phyloP scores from a whole-genome alignment of 23 tunicate genomes.

The Trididemnum miniatum region DNA sequence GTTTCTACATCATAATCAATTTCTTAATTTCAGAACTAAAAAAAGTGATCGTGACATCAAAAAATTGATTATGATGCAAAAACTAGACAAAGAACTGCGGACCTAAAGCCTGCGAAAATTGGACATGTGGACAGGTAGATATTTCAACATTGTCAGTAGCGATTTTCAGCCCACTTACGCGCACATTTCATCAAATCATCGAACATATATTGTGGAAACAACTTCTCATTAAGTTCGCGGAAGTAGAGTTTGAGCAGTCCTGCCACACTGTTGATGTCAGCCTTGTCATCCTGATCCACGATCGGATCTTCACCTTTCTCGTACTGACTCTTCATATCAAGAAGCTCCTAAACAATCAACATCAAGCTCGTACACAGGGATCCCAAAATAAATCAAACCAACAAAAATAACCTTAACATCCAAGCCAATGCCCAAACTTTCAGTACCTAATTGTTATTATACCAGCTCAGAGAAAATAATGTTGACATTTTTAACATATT shows the following conservation, averaged over 20 bases:
- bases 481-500: no score
- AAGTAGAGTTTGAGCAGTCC: slow-evolving; percentile 88
- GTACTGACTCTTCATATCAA: slow-evolving; percentile 60
- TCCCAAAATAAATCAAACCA: not conserved
- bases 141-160: no score
- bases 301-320: slow-evolving; percentile 85
- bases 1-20: no score
- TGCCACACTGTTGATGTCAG: slow-evolving; percentile 86
- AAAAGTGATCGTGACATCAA: no score
- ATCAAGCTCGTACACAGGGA: not conserved
- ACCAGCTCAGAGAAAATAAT: no score
- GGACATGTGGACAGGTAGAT: no score
- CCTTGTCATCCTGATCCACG: slow-evolving; percentile 57
- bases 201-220: slow-evolving; percentile 75
- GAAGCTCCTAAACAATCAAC: slow-evolving; percentile 56
- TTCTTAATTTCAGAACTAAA: no score
- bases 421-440: no score
- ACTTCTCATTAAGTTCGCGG: slow-evolving; percentile 75
- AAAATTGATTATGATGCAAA: no score
- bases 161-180: slow-evolving; percentile 70
- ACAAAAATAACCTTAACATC: not conserved
- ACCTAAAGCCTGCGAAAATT: no score
- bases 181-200: slow-evolving; percentile 75
- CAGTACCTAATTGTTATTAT: no score
- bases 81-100: no score